A percentile compares a stretch with the other conserved stretches of the same genome.
phyloP scores from a whole-genome alignment of 1,140 invertebrate genomes.

The Anoplophora glabripennis region DNA sequence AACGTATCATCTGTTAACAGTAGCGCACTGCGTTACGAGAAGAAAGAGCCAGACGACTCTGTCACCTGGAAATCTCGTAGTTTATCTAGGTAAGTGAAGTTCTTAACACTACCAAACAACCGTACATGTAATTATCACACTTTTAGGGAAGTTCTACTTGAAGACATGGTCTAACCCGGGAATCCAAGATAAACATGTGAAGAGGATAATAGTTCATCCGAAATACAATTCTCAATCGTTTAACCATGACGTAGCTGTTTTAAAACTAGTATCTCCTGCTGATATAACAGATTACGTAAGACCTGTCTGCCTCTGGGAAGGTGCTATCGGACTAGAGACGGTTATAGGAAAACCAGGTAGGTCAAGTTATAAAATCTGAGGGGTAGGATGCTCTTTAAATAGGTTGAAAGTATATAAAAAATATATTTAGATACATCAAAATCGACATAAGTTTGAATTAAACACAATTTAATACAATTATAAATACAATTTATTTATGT shows the following conservation, averaged over 20 bases:
- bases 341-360: conserved; percentile 39
- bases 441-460: no score
- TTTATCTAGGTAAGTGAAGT: conserved; percentile 38
- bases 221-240: conserved; percentile 57
- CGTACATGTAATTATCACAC: background rate
- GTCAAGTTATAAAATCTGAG: background rate
- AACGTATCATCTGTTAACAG: conserved; percentile 71
- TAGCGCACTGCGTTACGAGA: conserved; percentile 73
- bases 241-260: conserved; percentile 64
- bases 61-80: conserved; percentile 37
- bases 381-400: no score
- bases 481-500: no score
- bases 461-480: no score
- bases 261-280: conserved; percentile 53
- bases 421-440: no score
- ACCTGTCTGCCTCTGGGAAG: conserved; percentile 58
- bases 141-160: conserved; percentile 43
- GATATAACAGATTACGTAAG: conserved; percentile 52
- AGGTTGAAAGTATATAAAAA: no score
- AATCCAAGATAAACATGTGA: conserved; percentile 48
- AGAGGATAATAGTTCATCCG: conserved; percentile 56
- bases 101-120: no score
- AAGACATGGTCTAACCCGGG: conserved; percentile 41
- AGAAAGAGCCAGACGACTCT: conserved; percentile 34
- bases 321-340: conserved; percentile 24